A percentile compares a stretch with the other conserved stretches of the same genome.
Evolutionary conservation across 1,140 invertebrate species (phyloP).

Genomic region (Solenopsis invicta): DNA sequence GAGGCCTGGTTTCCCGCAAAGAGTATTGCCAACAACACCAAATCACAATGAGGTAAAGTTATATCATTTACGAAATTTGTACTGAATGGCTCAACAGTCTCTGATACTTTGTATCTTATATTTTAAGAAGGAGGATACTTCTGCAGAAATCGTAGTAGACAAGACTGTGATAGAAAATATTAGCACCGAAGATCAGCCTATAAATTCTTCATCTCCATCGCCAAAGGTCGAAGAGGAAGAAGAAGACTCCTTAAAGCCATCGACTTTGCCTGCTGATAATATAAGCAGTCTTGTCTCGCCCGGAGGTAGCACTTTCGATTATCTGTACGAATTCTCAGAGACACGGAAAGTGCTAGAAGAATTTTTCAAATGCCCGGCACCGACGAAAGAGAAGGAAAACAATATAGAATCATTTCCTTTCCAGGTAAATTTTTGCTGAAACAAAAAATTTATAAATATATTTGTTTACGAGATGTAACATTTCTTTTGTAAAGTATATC

Average conservation of each 20-base stretch:
- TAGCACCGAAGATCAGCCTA: slow-evolving; percentile 75
- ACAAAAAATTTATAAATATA: background rate
- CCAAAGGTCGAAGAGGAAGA: slow-evolving; percentile 79
- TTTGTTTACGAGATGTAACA: background rate
- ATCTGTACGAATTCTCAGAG: slow-evolving; percentile 96
- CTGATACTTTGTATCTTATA: slow-evolving; percentile 53
- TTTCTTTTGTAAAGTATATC: background rate
- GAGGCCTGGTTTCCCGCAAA: slow-evolving; percentile 91
- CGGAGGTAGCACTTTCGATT: slow-evolving; percentile 91
- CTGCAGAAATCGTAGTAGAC: slow-evolving; percentile 81
- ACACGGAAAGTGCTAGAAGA: slow-evolving; percentile 96
- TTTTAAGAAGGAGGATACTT: slow-evolving; percentile 81
- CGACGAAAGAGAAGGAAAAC: slow-evolving; percentile 88
- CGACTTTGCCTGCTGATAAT: slow-evolving; percentile 82
- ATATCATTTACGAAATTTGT: slow-evolving; percentile 40
- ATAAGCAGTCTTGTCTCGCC: slow-evolving; percentile 84
- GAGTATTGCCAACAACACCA: slow-evolving; percentile 87
- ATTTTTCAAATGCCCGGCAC: slow-evolving; percentile 94
- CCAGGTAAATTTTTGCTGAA: slow-evolving; percentile 83
- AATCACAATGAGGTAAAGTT: slow-evolving; percentile 84
- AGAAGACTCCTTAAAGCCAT: slow-evolving; percentile 82
- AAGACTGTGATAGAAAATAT: slow-evolving; percentile 82
- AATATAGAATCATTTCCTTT: slow-evolving; percentile 85
- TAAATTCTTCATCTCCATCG: slow-evolving; percentile 70
- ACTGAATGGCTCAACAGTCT: background rate